A percentile compares a stretch with the other conserved stretches of the same genome.
Evolutionary conservation across 1,140 invertebrate genomes (phyloP).

Genomic region (Drosophila melanica): DNA sequence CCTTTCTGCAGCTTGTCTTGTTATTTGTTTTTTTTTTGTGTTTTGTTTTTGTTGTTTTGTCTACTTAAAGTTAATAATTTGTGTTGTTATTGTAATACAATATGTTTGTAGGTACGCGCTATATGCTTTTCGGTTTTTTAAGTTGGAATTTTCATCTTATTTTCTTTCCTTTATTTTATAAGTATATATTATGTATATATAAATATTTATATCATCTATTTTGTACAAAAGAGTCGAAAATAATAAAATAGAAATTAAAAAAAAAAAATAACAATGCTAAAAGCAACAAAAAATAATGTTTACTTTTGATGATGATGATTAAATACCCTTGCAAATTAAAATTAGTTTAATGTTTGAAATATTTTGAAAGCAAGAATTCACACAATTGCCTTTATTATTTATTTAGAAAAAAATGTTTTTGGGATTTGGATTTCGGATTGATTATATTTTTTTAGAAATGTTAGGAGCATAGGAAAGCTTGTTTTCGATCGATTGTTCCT

Average conservation of each 20-base stretch:
- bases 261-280: slow-evolving; percentile 8
- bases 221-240: slow-evolving; percentile 30
- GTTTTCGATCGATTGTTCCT: too few relatives aligned
- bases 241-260: not conserved
- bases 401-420: too few relatives aligned
- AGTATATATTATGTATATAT: slow-evolving; percentile 1
- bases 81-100: slow-evolving; percentile 59
- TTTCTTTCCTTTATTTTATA: slow-evolving; percentile 33
- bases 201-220: slow-evolving; percentile 17
- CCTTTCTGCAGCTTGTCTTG: slow-evolving; percentile 22
- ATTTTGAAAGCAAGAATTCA: too few relatives aligned
- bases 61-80: slow-evolving; percentile 79
- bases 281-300: slow-evolving; percentile 1
- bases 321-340: too few relatives aligned
- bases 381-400: too few relatives aligned
- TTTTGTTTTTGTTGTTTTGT: slow-evolving; percentile 41
- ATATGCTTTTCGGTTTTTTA: slow-evolving; percentile 46
- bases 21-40: slow-evolving; percentile 6
- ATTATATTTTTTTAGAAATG: too few relatives aligned
- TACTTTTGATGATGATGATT: too few relatives aligned
- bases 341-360: too few relatives aligned
- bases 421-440: too few relatives aligned
- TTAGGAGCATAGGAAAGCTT: too few relatives aligned
- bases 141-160: slow-evolving; percentile 35
- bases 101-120: slow-evolving; percentile 56